Conservation (phyloP, 1,140 invertebrate species). For the Apis cerana region DNA sequence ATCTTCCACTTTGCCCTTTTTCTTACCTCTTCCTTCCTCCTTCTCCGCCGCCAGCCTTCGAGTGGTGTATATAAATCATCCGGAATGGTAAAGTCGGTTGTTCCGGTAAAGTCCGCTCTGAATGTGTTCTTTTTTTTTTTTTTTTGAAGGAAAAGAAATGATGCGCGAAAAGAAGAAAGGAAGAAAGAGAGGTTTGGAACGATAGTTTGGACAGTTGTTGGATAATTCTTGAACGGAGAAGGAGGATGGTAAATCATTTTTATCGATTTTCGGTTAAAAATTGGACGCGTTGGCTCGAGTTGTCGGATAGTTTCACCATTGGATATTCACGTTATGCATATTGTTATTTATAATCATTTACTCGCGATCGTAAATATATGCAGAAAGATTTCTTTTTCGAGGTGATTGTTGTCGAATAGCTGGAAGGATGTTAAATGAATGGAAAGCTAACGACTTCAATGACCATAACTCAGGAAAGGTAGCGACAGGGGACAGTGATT, state of each 20-base stretch:
- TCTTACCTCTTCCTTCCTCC: conserved; percentile 60
- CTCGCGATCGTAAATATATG: neutral
- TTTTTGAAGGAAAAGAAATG: conserved; percentile 48
- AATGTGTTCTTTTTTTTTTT: conserved; percentile 43
- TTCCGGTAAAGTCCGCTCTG: conserved; percentile 63
- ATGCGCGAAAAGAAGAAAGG: too few species aligned
- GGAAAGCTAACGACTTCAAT: conserved; percentile 5
- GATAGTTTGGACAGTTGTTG: conserved; percentile 5
- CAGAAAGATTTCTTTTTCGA: neutral
- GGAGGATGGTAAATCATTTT: conserved; percentile 2
- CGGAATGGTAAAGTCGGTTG: conserved; percentile 70
- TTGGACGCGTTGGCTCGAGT: too few species aligned
- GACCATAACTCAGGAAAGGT: conserved; percentile 10
- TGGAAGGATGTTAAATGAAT: neutral
- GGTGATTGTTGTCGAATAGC: neutral
- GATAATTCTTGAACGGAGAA: neutral
- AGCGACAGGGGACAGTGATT: conserved; percentile 13
- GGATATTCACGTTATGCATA: too few species aligned
- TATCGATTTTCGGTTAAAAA: neutral
- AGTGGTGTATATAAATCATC: conserved; percentile 75
- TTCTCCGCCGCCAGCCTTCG: conserved; percentile 51
- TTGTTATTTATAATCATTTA: neutral
- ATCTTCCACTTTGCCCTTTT: conserved; percentile 80
- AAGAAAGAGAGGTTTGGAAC: neutral
- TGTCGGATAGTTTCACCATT: too few species aligned